phyloP scores from a whole-genome alignment of 2,797 vertebrate genomes.

The Decapterus maruadsi region DNA sequence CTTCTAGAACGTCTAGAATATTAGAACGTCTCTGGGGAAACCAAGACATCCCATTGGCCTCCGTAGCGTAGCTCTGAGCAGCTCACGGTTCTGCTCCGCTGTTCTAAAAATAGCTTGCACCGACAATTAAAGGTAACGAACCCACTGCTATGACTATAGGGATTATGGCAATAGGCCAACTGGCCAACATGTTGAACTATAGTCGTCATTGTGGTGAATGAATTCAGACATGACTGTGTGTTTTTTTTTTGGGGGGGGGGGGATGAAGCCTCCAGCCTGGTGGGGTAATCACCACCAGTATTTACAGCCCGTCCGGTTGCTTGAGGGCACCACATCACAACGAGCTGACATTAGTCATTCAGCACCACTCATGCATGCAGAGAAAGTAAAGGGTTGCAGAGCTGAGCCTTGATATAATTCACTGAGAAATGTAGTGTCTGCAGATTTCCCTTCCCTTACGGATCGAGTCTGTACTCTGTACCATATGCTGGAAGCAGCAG shows the following conservation, averaged over 20 bases:
- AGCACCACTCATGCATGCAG: slow-evolving; percentile 55
- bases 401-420: slow-evolving; percentile 25
- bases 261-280: not conserved
- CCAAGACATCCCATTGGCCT: too few species aligned
- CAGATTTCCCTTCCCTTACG: slow-evolving; percentile 9
- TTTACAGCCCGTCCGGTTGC: slow-evolving; percentile 40
- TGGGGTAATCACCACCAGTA: slow-evolving; percentile 29
- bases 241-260: not conserved
- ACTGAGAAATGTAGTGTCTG: slow-evolving; percentile 36
- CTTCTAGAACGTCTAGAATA: too few species aligned
- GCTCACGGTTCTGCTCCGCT: too few species aligned
- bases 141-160: too few species aligned
- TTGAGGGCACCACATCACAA: slow-evolving; percentile 43
- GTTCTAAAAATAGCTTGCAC: too few species aligned
- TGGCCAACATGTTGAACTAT: too few species aligned
- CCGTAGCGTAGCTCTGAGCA: too few species aligned
- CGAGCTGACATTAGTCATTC: slow-evolving; percentile 49
- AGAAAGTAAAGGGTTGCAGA: slow-evolving; percentile 35
- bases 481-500: not conserved
- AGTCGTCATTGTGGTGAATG: not conserved
- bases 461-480: slow-evolving; percentile 21
- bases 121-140: too few species aligned
- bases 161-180: too few species aligned
- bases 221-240: not conserved
- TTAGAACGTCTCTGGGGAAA: too few species aligned